A percentile compares a stretch with the other conserved stretches of the same genome.
Evolutionary conservation across 2,888 invertebrate genomes (phyloP).

Genomic region (Ferrisia virgata): DNA sequence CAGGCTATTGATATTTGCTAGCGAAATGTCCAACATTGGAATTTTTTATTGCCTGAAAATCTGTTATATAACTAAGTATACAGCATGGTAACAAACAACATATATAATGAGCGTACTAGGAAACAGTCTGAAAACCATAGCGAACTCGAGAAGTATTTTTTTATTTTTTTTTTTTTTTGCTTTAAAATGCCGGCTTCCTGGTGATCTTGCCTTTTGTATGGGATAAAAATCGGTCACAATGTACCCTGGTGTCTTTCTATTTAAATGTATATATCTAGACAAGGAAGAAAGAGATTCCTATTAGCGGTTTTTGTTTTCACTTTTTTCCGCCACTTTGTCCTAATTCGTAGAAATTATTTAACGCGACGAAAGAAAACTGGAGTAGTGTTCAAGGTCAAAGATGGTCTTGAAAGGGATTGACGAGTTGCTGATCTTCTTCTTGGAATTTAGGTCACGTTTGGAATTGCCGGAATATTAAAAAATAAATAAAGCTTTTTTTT

Average conservation of each 20-base stretch:
- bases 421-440: no score
- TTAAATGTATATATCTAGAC: neutral
- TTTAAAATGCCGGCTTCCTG: neutral
- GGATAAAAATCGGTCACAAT: neutral
- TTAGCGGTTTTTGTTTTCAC: no score
- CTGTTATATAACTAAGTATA: no score
- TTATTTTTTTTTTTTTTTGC: neutral
- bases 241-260: neutral
- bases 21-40: neutral
- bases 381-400: neutral
- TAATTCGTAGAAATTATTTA: neutral
- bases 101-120: neutral
- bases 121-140: neutral
- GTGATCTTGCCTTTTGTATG: neutral
- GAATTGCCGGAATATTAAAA: no score
- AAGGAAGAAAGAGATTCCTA: neutral
- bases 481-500: no score
- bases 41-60: neutral
- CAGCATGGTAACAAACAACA: neutral
- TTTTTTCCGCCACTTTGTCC: neutral
- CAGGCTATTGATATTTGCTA: neutral
- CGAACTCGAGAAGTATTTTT: no score
- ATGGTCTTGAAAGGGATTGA: neutral
- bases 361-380: neutral
- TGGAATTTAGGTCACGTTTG: no score